Evolutionary conservation across 92 coral and sea anemone genomes (phyloP).

Genomic region (Isaurus tuberculatus): DNA sequence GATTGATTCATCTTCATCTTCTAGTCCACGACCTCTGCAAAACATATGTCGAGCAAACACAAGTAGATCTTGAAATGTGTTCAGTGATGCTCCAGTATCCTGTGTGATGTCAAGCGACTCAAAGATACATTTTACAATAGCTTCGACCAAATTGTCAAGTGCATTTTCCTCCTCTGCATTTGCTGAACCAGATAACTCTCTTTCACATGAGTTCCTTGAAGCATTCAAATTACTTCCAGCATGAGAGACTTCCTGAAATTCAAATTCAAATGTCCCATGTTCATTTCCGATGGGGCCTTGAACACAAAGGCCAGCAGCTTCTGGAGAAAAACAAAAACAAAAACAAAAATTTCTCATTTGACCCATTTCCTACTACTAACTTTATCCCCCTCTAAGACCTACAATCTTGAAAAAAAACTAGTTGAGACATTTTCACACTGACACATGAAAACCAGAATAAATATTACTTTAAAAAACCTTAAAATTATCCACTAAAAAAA

Average conservation of each 20-base stretch:
- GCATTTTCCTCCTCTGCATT: slow-evolving; percentile 45
- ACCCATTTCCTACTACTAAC: slow-evolving; percentile 29
- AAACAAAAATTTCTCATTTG: slow-evolving; percentile 26
- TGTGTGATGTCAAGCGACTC: slow-evolving; percentile 58
- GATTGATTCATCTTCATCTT: slow-evolving; percentile 55
- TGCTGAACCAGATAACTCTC: slow-evolving; percentile 40
- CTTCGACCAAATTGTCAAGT: slow-evolving; percentile 55
- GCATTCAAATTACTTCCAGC: slow-evolving; percentile 14
- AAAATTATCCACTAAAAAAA: slow-evolving; percentile 26
- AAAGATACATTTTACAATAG: slow-evolving; percentile 58
- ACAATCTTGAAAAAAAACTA: slow-evolving; percentile 27
- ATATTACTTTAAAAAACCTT: slow-evolving; percentile 26
- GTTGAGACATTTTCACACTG: slow-evolving; percentile 29
- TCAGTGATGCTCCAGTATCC: slow-evolving; percentile 60
- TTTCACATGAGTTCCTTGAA: slow-evolving; percentile 29
- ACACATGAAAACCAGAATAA: slow-evolving; percentile 24
- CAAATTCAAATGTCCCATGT: slow-evolving; percentile 53
- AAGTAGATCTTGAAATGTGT: slow-evolving; percentile 62
- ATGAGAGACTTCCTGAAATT: slow-evolving; percentile 39
- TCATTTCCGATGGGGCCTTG: slow-evolving; percentile 52
- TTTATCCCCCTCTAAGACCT: slow-evolving; percentile 30
- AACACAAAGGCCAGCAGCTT: slow-evolving; percentile 62
- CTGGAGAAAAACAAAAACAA: slow-evolving; percentile 42
- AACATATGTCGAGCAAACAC: slow-evolving; percentile 71
- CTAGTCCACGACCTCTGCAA: slow-evolving; percentile 66